phyloP scores from a whole-genome alignment of 2,113 vertebrate genomes.

The Sorex fumeus region DNA sequence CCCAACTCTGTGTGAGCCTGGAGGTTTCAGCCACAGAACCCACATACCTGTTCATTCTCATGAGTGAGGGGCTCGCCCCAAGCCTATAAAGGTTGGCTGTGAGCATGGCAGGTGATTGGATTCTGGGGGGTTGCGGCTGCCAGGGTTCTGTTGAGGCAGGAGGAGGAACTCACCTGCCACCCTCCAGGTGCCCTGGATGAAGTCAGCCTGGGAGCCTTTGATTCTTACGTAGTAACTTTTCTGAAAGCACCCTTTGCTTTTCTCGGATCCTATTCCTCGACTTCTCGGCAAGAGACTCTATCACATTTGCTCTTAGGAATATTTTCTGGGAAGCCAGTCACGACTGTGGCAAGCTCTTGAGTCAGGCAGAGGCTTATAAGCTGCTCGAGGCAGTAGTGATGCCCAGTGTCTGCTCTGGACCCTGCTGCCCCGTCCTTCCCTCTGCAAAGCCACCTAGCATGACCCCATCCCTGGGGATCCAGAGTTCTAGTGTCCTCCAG shows the following conservation, averaged over 20 bases:
- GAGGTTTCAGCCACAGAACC: too few species aligned
- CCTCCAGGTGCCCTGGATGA: not conserved
- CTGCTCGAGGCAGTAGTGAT: not conserved
- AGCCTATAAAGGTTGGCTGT: too few species aligned
- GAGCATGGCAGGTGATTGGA: too few species aligned
- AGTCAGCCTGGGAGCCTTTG: not conserved
- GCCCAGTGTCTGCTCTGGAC: not conserved
- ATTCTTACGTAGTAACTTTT: conserved; percentile 49
- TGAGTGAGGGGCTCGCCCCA: too few species aligned
- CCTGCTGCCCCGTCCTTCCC: not conserved
- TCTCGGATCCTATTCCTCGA: not conserved
- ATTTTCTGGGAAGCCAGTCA: not conserved
- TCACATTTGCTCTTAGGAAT: not conserved
- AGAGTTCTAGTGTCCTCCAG: not conserved
- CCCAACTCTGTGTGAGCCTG: too few species aligned
- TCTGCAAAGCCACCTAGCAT: not conserved
- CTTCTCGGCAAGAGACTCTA: conserved; percentile 7
- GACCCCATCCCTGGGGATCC: not conserved
- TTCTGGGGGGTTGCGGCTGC: too few species aligned
- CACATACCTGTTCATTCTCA: too few species aligned
- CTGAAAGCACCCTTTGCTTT: conserved; percentile 12
- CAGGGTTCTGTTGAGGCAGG: too few species aligned
- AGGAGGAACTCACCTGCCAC: too few species aligned
- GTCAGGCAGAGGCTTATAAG: not conserved
- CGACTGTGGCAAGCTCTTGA: not conserved